Evolutionary conservation across 23 tunicate species (phyloP).

Genomic region (Ascidia mentula): DNA sequence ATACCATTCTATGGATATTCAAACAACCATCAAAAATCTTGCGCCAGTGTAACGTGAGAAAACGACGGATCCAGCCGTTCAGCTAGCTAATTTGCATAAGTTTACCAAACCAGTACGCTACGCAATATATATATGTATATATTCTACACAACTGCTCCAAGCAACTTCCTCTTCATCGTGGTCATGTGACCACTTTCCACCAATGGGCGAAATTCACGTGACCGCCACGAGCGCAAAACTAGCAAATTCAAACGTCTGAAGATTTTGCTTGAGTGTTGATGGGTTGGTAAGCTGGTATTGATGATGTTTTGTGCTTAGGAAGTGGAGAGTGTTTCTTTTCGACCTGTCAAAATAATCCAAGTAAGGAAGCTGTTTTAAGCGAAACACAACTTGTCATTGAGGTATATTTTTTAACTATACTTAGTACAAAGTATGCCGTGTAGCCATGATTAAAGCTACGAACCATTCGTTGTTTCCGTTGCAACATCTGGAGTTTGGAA

Average conservation of each 20-base stretch:
- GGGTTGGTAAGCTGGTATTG: background rate
- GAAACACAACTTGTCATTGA: no score
- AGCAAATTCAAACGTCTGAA: background rate
- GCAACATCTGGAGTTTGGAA: conserved; percentile 69
- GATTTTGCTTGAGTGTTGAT: background rate
- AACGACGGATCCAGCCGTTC: background rate
- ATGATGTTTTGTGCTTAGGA: background rate
- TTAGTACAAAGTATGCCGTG: no score
- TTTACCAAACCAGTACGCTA: background rate
- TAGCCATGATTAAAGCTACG: no score
- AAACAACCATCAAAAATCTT: no score
- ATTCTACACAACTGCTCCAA: no score
- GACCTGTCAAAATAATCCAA: no score
- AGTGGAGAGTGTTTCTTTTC: background rate
- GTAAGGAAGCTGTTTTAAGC: no score
- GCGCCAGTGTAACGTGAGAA: background rate
- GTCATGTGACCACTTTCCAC: background rate
- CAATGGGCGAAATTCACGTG: background rate
- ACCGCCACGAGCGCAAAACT: background rate
- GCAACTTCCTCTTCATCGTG: background rate
- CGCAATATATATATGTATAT: no score
- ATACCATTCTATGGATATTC: background rate
- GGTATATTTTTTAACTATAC: no score
- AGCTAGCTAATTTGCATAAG: background rate
- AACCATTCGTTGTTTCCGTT: conserved; percentile 59